Conservation (phyloP, 2,797 vertebrate genomes). For the Acrocephalus scirpaceus region DNA sequence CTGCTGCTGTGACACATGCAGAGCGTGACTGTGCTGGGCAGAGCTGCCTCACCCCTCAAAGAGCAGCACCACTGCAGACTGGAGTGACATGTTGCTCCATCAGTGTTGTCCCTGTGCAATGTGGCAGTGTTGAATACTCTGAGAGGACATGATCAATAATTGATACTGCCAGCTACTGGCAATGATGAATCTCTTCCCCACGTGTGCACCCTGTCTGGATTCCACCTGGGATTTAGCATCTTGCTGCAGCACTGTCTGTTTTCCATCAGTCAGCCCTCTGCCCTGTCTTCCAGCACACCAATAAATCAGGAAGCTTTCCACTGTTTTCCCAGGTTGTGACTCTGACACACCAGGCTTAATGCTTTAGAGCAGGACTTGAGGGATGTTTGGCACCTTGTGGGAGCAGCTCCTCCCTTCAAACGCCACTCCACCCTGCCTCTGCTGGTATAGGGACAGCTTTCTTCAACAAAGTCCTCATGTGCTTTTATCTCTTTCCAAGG, state of each 20-base stretch:
- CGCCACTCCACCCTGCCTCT: neutral
- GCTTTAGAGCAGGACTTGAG: neutral
- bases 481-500: neutral
- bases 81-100: rapidly evolving
- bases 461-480: neutral
- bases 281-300: neutral
- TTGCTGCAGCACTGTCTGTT: neutral
- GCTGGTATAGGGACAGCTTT: neutral
- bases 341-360: neutral
- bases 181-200: neutral
- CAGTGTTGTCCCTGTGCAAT: neutral
- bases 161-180: neutral
- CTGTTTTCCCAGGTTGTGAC: neutral
- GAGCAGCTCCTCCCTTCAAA: neutral
- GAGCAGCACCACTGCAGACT: neutral
- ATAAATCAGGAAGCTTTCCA: neutral
- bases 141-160: neutral
- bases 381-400: neutral
- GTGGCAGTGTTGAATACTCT: neutral
- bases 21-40: neutral
- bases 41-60: neutral
- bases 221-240: neutral
- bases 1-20: neutral
- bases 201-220: neutral
- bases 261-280: neutral